Evolutionary conservation across 1,140 invertebrate species (phyloP).

Genomic region (Cephus cinctus): DNA sequence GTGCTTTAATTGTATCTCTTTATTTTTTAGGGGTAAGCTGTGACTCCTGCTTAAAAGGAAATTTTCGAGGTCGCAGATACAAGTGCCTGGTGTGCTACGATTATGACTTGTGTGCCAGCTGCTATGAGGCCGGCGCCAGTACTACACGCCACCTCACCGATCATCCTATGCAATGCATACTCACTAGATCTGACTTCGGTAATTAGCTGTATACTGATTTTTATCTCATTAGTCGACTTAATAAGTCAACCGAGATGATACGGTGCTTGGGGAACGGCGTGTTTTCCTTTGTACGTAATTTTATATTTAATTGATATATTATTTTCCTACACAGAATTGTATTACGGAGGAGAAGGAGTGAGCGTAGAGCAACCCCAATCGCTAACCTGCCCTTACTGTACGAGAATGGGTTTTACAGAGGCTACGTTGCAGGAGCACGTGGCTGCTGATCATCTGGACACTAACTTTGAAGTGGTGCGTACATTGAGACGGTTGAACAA

Average conservation of each 20-base stretch:
- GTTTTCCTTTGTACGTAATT: neutral
- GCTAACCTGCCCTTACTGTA: constrained; percentile 96
- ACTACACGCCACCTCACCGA: constrained; percentile 91
- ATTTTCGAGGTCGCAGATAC: constrained; percentile 94
- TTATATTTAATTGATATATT: neutral
- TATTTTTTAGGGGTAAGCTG: constrained; percentile 87
- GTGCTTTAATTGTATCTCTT: neutral
- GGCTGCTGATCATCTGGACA: constrained; percentile 82
- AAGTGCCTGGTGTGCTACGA: constrained; percentile 99
- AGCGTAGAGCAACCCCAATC: constrained; percentile 89
- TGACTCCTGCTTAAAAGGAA: constrained; percentile 98
- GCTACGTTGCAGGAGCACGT: constrained; percentile 90
- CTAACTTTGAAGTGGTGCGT: constrained; percentile 81
- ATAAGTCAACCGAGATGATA: too few relatives aligned
- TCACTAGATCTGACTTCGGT: constrained; percentile 95
- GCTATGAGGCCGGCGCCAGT: constrained; percentile 92
- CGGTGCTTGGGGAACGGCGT: too few relatives aligned
- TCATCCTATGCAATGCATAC: constrained; percentile 98
- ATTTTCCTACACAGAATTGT: constrained; percentile 71
- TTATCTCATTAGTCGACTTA: too few relatives aligned
- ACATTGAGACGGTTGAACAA: neutral
- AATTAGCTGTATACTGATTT: too few relatives aligned
- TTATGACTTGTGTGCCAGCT: constrained; percentile 96
- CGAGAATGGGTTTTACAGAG: constrained; percentile 94
- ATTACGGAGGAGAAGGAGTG: constrained; percentile 91